Conservation (phyloP, 2,113 vertebrate genomes). For the Hyla sarda region DNA sequence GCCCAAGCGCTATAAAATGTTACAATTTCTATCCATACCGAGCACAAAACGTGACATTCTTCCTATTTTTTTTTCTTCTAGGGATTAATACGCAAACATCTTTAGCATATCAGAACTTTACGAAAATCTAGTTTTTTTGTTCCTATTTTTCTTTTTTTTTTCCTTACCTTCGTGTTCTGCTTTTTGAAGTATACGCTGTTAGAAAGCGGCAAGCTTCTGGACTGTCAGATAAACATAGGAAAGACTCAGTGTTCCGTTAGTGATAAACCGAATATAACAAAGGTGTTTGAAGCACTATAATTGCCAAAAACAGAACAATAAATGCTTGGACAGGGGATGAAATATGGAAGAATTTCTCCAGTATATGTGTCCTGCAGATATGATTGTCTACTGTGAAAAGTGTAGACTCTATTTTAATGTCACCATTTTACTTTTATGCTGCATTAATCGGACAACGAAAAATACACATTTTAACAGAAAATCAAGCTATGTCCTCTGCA, state of each 20-base stretch:
- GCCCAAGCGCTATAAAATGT: not conserved
- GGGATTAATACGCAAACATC: slow-evolving; percentile 29
- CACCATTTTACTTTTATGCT: slow-evolving; percentile 1
- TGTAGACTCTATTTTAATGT: slow-evolving; percentile 38
- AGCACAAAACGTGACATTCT: slow-evolving; percentile 8
- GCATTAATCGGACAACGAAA: not conserved
- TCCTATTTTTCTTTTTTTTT: slow-evolving; percentile 5
- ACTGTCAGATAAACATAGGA: slow-evolving; percentile 45
- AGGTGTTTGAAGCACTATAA: slow-evolving; percentile 48
- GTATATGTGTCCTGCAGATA: slow-evolving; percentile 39
- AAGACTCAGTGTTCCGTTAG: slow-evolving; percentile 35
- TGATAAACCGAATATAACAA: slow-evolving; percentile 47
- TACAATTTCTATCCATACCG: not conserved
- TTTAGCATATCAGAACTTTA: not conserved
- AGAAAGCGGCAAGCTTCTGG: slow-evolving; percentile 32
- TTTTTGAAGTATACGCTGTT: slow-evolving; percentile 18
- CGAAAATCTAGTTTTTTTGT: not conserved
- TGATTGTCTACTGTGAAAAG: slow-evolving; percentile 25
- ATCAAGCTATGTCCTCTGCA: slow-evolving; percentile 18
- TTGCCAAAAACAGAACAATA: slow-evolving; percentile 49
- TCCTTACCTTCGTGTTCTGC: slow-evolving; percentile 31
- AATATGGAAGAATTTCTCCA: slow-evolving; percentile 23
- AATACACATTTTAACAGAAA: slow-evolving; percentile 34
- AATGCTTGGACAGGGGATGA: slow-evolving; percentile 39
- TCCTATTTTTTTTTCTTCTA: not conserved